These are phyloP conservation scores for Allobates femoralis DNA, from an alignment of 2,797 vertebrate species.

Conservation along the genomic window DNA sequence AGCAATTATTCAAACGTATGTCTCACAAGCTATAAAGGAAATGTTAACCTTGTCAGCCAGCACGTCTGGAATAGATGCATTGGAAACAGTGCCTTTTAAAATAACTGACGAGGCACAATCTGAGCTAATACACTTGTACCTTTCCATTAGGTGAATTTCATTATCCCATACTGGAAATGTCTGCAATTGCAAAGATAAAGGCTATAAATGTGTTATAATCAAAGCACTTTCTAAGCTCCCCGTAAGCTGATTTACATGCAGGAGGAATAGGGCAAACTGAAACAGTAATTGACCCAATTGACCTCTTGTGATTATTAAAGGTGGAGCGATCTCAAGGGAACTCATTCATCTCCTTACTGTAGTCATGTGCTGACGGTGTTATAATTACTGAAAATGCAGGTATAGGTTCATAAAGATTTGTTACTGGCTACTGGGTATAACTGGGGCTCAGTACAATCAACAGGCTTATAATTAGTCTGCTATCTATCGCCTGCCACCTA, in stretches of 20 bases:
- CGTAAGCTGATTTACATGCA: slow-evolving; percentile 75
- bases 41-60: not conserved
- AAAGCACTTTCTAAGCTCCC: slow-evolving; percentile 66
- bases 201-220: slow-evolving; percentile 65
- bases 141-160: slow-evolving; percentile 61
- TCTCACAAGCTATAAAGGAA: not conserved
- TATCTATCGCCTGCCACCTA: slow-evolving; percentile 72
- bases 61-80: not conserved
- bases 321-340: slow-evolving; percentile 71
- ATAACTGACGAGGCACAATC: slow-evolving; percentile 41
- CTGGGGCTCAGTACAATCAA: slow-evolving; percentile 72
- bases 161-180: slow-evolving; percentile 58
- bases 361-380: slow-evolving; percentile 67
- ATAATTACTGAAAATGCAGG: slow-evolving; percentile 72
- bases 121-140: slow-evolving; percentile 31
- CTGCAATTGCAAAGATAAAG: slow-evolving; percentile 70
- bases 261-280: slow-evolving; percentile 68
- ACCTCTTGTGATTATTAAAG: slow-evolving; percentile 73
- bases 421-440: slow-evolving; percentile 69
- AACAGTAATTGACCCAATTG: slow-evolving; percentile 75
- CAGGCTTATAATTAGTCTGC: slow-evolving; percentile 75
- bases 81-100: slow-evolving; percentile 1
- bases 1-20: not conserved
- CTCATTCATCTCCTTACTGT: slow-evolving; percentile 68
- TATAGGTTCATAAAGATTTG: slow-evolving; percentile 73